Conservation (phyloP, 2,797 vertebrate genomes). For the Parauchenoglanis ngamensis region DNA sequence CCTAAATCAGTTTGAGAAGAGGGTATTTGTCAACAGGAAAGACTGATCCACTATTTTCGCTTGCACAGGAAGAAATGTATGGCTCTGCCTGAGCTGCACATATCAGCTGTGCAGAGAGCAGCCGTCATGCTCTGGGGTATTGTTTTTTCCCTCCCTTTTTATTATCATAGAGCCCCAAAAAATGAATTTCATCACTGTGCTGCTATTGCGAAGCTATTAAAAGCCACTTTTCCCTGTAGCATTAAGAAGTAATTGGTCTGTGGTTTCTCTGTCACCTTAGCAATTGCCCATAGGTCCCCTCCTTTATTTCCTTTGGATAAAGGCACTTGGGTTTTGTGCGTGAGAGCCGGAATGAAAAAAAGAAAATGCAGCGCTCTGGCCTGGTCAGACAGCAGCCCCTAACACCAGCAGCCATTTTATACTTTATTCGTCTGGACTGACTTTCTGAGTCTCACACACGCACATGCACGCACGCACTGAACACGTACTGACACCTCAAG, state of each 20-base stretch:
- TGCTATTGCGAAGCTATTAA: conserved; percentile 53
- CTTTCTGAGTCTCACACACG: conserved; percentile 1
- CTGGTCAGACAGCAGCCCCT: conserved; percentile 69
- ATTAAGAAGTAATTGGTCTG: conserved; percentile 59
- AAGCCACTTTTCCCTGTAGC: conserved; percentile 51
- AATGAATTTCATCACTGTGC: conserved; percentile 49
- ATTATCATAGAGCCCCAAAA: conserved; percentile 53
- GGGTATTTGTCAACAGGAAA: conserved; percentile 35
- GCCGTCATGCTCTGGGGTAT: conserved; percentile 29
- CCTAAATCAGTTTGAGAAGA: conserved; percentile 35
- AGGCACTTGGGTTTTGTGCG: neutral
- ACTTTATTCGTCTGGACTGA: neutral
- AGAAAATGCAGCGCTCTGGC: conserved; percentile 81
- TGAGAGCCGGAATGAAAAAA: conserved; percentile 13
- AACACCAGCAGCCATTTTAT: conserved; percentile 63
- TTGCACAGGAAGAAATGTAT: conserved; percentile 17
- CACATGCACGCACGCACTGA: neutral
- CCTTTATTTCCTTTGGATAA: conserved; percentile 43
- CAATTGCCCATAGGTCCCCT: conserved; percentile 43
- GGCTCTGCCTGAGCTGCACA: conserved; percentile 41
- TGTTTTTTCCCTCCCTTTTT: conserved; percentile 38
- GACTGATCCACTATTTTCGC: neutral
- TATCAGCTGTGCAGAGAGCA: conserved; percentile 38
- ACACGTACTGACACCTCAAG: neutral
- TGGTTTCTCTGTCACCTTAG: conserved; percentile 47